Conservation (phyloP, 2,797 vertebrate genomes). For the Periparus ater region DNA sequence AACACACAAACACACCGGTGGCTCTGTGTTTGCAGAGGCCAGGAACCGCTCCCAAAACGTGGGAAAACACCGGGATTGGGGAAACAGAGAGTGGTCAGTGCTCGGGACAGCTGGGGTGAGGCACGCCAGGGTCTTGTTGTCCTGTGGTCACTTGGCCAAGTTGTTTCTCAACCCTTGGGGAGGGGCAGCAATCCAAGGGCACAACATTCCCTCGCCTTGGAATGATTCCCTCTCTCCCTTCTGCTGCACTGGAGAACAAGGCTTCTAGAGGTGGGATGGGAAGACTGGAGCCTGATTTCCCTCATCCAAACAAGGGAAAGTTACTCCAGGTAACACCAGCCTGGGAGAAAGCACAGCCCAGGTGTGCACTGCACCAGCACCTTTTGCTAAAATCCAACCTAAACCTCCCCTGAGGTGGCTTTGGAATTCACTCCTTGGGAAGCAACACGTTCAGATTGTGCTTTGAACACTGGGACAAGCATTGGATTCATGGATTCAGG, state of each 20-base stretch:
- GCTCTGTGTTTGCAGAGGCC: neutral
- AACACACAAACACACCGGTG: neutral
- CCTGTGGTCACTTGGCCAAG: neutral
- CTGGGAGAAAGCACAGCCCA: neutral
- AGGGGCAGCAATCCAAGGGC: neutral
- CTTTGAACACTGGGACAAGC: neutral
- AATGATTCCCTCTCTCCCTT: neutral
- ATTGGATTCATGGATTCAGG: rapidly evolving
- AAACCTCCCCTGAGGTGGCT: neutral
- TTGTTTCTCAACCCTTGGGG: rapidly evolving
- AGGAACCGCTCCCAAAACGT: neutral
- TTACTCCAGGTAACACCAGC: neutral
- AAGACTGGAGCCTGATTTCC: neutral
- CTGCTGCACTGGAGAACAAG: neutral
- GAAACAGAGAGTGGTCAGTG: neutral
- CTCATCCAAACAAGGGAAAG: neutral
- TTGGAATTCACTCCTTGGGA: neutral
- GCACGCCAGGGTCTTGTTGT: neutral
- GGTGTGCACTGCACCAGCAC: neutral
- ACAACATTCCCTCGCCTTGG: neutral
- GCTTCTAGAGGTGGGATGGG: rapidly evolving
- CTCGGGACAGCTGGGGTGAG: neutral
- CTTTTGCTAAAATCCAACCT: neutral
- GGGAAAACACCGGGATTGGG: neutral
- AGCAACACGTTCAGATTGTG: neutral